Evolutionary conservation across 2,113 vertebrate species (phyloP), one percentile per base, ranked within the genome.

Genomic region (Thryonomys swinderianus): DNA sequence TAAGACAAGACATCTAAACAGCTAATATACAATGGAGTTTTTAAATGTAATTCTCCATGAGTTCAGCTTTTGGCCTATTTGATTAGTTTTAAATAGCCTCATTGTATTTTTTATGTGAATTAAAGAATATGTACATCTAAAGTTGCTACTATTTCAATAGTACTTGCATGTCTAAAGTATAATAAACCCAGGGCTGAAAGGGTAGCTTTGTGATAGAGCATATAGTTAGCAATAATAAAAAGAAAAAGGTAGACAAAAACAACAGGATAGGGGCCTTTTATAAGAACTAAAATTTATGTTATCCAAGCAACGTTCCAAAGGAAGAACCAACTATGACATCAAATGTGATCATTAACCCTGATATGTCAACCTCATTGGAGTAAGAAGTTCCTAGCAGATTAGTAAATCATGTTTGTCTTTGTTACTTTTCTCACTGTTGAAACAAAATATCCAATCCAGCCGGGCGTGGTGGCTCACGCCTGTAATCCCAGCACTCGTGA

Each of bases 31-130:
- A 85, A 48, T 83, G 66, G 25, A 83, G 37, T 3, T 69, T 91
- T 89, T 88, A 16, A 53, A 85, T 93, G 81, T 93, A 64, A 79
- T 40, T 37, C 14, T 59, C 34, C 7, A 74, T 25, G 51, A 91
- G 88, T 94, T 95, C 40, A 76, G 20, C n/a, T 86, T 90, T 76
- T 74, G 42, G 17, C 86, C 37, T 90, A 17, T 48, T 92, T 90
- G 59, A 55, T 92, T 71, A 90, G 53, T 90, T 88, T 92, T 83
- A 90, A 95, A 94, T 30, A 91, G 40, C 5, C 53, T 90, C 18
- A 40, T 81, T 73, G 90, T 85, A 88, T 79, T 82, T 91, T 88
- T 5, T 25, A 85, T 45, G 37, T 86, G 53, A 96, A 85, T 85
- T 95, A 94, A 93, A 90, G 16, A 37, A 59, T 9, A 88, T 45